phyloP scores from a whole-genome alignment of 2,113 vertebrate species.

The Rissa tridactyla region DNA sequence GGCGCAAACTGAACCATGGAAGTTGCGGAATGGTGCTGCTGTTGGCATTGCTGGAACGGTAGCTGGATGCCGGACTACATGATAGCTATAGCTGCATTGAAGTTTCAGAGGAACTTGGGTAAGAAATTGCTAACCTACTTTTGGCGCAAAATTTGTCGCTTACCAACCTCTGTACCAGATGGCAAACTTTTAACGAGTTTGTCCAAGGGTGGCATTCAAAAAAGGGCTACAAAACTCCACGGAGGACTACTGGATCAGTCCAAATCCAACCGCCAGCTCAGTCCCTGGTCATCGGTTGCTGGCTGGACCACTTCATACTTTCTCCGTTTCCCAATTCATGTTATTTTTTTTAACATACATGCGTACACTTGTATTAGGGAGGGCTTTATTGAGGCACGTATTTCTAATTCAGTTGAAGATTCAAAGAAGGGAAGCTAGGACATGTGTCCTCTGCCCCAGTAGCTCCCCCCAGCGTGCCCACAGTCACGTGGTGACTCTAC shows the following conservation, averaged over 20 bases:
- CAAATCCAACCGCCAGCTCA: neutral
- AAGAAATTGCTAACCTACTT: neutral
- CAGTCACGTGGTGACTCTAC: neutral
- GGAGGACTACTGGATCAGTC: neutral
- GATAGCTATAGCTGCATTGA: neutral
- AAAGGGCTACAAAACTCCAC: neutral
- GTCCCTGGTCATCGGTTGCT: neutral
- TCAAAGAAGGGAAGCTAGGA: neutral
- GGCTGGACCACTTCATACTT: neutral
- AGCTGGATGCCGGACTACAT: neutral
- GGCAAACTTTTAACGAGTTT: neutral
- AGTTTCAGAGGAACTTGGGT: neutral
- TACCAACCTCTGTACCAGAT: neutral
- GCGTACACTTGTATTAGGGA: neutral
- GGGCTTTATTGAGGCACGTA: neutral
- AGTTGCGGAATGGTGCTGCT: neutral
- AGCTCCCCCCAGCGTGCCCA: neutral
- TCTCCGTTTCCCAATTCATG: neutral
- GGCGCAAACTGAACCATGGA: neutral
- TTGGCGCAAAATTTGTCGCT: neutral
- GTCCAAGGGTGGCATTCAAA: neutral
- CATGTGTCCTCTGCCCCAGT: neutral
- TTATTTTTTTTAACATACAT: neutral
- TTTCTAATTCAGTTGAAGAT: neutral
- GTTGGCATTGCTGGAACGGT: neutral